A percentile compares a stretch with the other conserved stretches of the same genome.
Evolutionary conservation across 2,113 vertebrate genomes (phyloP).

Genomic region (Lontra canadensis): DNA sequence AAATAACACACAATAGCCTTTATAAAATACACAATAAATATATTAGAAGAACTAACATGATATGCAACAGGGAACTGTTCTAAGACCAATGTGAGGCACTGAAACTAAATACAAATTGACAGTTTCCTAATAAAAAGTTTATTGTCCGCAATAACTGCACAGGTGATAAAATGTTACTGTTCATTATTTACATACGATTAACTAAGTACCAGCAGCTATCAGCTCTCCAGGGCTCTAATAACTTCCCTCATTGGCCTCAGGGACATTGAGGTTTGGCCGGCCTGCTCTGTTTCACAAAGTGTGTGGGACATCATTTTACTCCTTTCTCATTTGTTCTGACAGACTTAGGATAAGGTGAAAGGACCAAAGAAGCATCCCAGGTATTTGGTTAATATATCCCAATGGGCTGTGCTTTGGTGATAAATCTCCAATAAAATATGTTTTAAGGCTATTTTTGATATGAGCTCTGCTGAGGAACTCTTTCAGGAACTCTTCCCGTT

Average conservation of each 20-base stretch:
- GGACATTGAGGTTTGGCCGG: background rate
- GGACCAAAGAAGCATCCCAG: background rate
- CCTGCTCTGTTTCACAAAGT: background rate
- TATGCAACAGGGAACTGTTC: background rate
- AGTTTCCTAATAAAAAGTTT: conserved; percentile 51
- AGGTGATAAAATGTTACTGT: background rate
- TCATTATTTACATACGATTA: background rate
- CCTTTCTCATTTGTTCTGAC: background rate
- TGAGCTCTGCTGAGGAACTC: background rate
- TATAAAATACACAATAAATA: background rate
- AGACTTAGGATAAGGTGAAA: background rate
- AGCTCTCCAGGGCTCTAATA: background rate
- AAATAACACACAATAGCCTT: background rate
- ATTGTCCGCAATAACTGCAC: background rate
- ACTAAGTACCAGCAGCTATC: background rate
- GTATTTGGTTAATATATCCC: background rate
- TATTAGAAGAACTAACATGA: background rate
- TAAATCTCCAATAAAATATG: background rate
- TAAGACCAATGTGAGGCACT: background rate
- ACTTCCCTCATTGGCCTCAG: background rate
- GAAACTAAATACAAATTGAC: background rate
- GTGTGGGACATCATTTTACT: background rate
- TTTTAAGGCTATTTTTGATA: background rate
- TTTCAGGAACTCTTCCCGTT: background rate
- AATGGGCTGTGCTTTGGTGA: background rate